Conservation (phyloP, 2,888 invertebrate genomes). For the Euclidia mi region DNA sequence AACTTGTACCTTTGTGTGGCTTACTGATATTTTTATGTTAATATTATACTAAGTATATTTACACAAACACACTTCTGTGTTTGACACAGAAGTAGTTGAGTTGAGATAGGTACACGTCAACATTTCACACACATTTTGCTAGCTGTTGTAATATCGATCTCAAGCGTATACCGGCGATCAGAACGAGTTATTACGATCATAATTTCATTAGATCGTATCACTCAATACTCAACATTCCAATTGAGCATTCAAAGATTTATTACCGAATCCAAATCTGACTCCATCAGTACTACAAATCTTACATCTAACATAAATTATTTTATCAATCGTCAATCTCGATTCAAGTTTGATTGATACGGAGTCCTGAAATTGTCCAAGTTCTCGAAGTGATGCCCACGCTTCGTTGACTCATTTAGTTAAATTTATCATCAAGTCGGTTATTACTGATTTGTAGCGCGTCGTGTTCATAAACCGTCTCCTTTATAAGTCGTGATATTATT, state of each 20-base stretch:
- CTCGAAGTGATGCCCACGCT: slow-evolving; percentile 50
- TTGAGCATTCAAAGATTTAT: slow-evolving; percentile 18
- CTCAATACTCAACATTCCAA: slow-evolving; percentile 6
- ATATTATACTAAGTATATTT: no score
- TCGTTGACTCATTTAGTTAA: slow-evolving; percentile 53
- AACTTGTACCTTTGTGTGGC: slow-evolving; percentile 6
- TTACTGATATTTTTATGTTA: not conserved
- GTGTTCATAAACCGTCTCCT: slow-evolving; percentile 50
- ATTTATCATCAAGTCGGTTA: slow-evolving; percentile 57
- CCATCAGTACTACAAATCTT: slow-evolving; percentile 22
- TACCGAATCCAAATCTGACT: slow-evolving; percentile 18
- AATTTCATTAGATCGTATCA: slow-evolving; percentile 24
- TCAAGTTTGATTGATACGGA: slow-evolving; percentile 36
- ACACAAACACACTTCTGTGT: no score
- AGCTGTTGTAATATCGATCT: no score
- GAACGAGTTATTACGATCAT: not conserved
- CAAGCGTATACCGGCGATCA: no score
- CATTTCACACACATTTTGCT: no score
- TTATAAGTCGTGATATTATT: slow-evolving; percentile 54
- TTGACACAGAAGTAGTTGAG: no score
- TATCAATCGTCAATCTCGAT: slow-evolving; percentile 44
- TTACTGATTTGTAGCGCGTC: slow-evolving; percentile 50
- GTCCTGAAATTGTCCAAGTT: slow-evolving; percentile 34
- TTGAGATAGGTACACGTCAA: no score
- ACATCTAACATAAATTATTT: slow-evolving; percentile 32